Base-by-base conservation (phyloP, 2,888 invertebrate genomes). In the Drosophila borealis region DNA sequence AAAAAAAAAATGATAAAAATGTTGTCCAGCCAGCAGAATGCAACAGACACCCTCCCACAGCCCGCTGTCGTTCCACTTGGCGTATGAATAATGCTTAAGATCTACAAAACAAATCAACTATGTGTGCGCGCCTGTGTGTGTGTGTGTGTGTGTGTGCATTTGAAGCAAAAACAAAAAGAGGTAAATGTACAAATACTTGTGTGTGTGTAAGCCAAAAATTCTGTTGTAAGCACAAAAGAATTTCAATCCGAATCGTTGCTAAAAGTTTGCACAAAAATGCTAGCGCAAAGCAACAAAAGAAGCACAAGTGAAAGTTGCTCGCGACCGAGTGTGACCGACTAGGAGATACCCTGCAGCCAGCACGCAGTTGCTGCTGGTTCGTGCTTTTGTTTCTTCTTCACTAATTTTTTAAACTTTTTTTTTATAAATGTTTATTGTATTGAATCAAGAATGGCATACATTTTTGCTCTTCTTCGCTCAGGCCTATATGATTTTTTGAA, bases 181-280 rank as follows among this genome's bases (percentile, higher is more conserved):
- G 37, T 45, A 42, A 0, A 29, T 37, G 11, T n/a, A 14, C 14
- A 17, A 5, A 11, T 13, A 21, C 4, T 25, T 25, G 29, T n/a
- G 19, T 42, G 21, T 14, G 4, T 25, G 21, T 3, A 81, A 73
- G 61, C 54, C 51, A 63, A 63, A 66, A 75, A 87, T 84, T 70
- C 59, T 73, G 63, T 64, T 81, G 84, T 78, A 87, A 83, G 59
- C 61, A 84, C 81, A 84, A 83, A 83, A 81, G 87, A 84, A 78
- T 83, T 84, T 84, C 83, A 81, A 84, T 75, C 78, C 87, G 73
- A 87, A 87, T 72, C 75, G 69, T 65, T 81, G 80, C 69, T 67
- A 54, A 74, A 81, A 88, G 61, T 85, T 74, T 74, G 45, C 57
- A 54, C 63, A 56, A 44, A 61, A 63, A 56, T 29, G 56, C 21